A percentile compares a stretch with the other conserved stretches of the same genome.
phyloP scores from a whole-genome alignment of 1,140 invertebrate species.

The Cherax quadricarinatus region DNA sequence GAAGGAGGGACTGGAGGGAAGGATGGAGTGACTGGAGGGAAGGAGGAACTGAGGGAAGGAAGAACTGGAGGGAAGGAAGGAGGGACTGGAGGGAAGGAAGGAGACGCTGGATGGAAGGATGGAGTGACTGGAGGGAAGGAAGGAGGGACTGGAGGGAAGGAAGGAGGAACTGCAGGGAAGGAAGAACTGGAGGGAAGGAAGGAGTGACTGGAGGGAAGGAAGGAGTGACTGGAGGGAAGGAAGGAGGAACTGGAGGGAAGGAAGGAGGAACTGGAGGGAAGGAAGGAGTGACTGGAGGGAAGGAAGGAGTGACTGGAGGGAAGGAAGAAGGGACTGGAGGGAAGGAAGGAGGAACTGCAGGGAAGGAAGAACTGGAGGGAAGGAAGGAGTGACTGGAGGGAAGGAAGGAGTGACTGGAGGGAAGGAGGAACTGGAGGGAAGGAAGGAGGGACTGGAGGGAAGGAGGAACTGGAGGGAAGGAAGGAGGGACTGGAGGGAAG shows the following conservation, averaged over 20 bases:
- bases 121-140: no score
- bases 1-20: no score
- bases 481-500: not conserved
- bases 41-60: no score
- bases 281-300: not conserved
- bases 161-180: no score
- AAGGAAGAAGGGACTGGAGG: conserved; percentile 22
- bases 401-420: not conserved
- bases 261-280: no score
- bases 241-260: not conserved
- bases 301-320: not conserved
- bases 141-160: not conserved
- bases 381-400: not conserved
- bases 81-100: no score
- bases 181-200: no score
- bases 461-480: not conserved
- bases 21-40: not conserved
- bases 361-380: conserved; percentile 27
- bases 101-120: not conserved
- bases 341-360: conserved; percentile 8
- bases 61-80: not conserved
- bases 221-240: no score
- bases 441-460: not conserved
- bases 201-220: no score
- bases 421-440: not conserved